Conservation (phyloP, 2,888 invertebrate genomes). For the Crematogaster levior region DNA sequence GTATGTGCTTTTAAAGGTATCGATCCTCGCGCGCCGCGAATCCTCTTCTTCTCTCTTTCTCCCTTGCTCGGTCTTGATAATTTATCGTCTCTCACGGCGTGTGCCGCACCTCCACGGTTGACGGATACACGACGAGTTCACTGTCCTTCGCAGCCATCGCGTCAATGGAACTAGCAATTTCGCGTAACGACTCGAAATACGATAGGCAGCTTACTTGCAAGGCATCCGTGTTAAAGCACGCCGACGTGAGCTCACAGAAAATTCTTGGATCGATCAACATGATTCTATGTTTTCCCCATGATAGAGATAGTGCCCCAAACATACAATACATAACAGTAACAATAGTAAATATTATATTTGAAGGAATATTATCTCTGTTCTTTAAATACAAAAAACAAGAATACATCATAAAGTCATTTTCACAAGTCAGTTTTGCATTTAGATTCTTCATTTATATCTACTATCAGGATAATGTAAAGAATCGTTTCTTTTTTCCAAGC, state of each 20-base stretch:
- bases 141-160: constrained; percentile 51
- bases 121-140: constrained; percentile 46
- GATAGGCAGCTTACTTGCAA: constrained; percentile 30
- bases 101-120: constrained; percentile 36
- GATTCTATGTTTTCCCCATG: not conserved
- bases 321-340: not conserved
- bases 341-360: not conserved
- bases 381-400: no score
- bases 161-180: constrained; percentile 47
- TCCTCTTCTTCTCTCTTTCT: constrained; percentile 58
- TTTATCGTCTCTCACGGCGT: constrained; percentile 62
- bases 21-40: constrained; percentile 69
- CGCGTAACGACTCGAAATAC: constrained; percentile 31
- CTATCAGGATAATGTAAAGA: not conserved
- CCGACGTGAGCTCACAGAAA: not conserved
- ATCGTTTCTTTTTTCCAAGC: not conserved
- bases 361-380: no score
- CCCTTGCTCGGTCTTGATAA: constrained; percentile 54
- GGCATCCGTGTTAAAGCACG: constrained; percentile 6
- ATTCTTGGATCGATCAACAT: constrained; percentile 10
- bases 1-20: constrained; percentile 74
- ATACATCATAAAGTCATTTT: no score
- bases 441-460: no score
- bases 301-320: not conserved
- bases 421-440: no score